Evolutionary conservation across 2,113 vertebrate genomes (phyloP).

Genomic region (Thermophis baileyi): DNA sequence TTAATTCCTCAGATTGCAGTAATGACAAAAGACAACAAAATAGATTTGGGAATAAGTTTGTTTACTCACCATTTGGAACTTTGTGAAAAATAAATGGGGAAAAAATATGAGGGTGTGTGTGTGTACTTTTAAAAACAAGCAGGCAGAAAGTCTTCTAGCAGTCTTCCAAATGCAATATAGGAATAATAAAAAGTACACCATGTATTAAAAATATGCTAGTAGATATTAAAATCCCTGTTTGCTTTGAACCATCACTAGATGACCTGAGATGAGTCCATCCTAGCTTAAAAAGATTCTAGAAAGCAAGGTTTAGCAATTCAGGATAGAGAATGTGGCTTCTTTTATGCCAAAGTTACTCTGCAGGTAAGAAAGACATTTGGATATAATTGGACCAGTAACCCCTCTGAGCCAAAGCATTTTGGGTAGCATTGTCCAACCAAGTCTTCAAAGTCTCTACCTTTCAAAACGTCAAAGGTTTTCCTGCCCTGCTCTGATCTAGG

Average conservation of each 20-base stretch:
- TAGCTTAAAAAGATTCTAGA: neutral
- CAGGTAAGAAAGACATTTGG: neutral
- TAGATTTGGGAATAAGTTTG: neutral
- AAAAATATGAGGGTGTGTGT: neutral
- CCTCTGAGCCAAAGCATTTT: neutral
- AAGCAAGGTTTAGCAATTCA: neutral
- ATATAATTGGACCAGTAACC: neutral
- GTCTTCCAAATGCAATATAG: neutral
- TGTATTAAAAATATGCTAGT: neutral
- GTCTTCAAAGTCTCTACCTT: neutral
- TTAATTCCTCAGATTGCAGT: conserved; percentile 24
- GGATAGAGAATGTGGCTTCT: neutral
- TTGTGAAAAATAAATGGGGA: neutral
- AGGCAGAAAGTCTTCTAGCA: neutral
- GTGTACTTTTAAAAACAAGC: neutral
- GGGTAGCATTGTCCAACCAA: neutral
- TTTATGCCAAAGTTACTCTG: neutral
- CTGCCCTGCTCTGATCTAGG: too few relatives aligned
- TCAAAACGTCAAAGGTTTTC: neutral
- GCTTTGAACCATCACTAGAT: neutral
- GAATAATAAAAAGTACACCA: neutral
- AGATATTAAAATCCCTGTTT: neutral
- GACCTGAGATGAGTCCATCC: neutral
- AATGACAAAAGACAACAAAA: conserved; percentile 12
- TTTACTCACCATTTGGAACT: neutral